A percentile compares a stretch with the other conserved stretches of the same genome.
Evolutionary conservation across 2,797 vertebrate genomes (phyloP).

Genomic region (Hyperoplus lanceolatus): DNA sequence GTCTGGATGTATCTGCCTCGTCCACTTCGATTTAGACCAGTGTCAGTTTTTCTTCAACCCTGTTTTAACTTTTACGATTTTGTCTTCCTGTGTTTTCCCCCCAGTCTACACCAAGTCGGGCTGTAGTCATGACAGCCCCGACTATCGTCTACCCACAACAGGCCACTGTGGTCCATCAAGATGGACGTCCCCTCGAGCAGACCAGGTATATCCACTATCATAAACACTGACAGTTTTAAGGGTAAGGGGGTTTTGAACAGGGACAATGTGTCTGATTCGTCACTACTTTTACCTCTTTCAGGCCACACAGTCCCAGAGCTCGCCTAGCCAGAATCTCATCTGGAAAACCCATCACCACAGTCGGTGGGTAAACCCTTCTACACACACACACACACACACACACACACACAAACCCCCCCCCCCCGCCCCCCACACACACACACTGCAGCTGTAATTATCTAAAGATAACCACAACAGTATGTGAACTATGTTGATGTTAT

Average conservation of each 20-base stretch:
- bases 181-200: slow-evolving; percentile 85
- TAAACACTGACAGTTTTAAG: too few relatives aligned
- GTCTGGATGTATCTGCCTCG: background rate
- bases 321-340: slow-evolving; percentile 86
- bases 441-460: slow-evolving; percentile 31
- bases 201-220: slow-evolving; percentile 84
- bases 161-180: slow-evolving; percentile 80
- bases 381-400: slow-evolving; percentile 9
- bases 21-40: background rate
- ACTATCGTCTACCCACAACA: slow-evolving; percentile 92
- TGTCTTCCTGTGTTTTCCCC: slow-evolving; percentile 11
- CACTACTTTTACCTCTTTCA: slow-evolving; percentile 70
- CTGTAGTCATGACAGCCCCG: slow-evolving; percentile 83
- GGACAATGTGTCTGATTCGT: slow-evolving; percentile 17
- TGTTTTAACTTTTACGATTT: background rate
- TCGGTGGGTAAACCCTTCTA: slow-evolving; percentile 86
- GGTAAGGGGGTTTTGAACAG: slow-evolving; percentile 7
- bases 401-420: slow-evolving; percentile 2
- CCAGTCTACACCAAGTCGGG: slow-evolving; percentile 83
- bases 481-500: slow-evolving; percentile 42
- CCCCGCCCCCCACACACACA: background rate
- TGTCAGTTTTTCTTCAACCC: background rate
- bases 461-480: slow-evolving; percentile 40
- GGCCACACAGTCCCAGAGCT: slow-evolving; percentile 92
- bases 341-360: slow-evolving; percentile 89